These are phyloP conservation scores for Amblyraja radiata DNA, from an alignment of 2,797 vertebrate species.

Conservation along the genomic window DNA sequence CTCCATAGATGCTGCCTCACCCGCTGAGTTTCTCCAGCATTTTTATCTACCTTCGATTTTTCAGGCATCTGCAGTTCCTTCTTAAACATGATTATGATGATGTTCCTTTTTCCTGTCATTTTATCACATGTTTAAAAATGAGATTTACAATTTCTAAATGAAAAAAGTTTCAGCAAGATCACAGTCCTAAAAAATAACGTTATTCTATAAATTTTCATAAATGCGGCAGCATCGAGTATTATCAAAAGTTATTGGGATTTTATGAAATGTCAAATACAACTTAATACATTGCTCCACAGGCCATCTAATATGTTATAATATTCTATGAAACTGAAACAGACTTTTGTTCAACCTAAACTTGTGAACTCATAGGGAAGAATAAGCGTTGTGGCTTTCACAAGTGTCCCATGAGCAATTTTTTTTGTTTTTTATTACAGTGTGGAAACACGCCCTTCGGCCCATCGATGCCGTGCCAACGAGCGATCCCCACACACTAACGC, in stretches of 20 bases:
- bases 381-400: slow-evolving; percentile 39
- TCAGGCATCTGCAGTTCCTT: too few species aligned
- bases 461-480: too few species aligned
- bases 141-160: not conserved
- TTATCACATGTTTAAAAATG: too few species aligned
- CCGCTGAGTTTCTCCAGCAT: too few species aligned
- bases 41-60: too few species aligned
- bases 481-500: too few species aligned
- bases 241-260: not conserved
- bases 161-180: not conserved
- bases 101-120: too few species aligned
- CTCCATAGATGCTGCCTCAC: too few species aligned
- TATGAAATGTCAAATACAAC: not conserved
- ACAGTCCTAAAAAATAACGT: not conserved
- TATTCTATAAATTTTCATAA: not conserved
- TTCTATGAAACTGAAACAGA: slow-evolving; percentile 34
- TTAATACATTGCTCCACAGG: not conserved
- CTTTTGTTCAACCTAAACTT: slow-evolving; percentile 43
- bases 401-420: not conserved
- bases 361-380: slow-evolving; percentile 44
- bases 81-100: too few species aligned
- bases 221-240: not conserved
- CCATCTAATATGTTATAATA: slow-evolving; percentile 42
- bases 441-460: too few species aligned
- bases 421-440: too few species aligned